These are phyloP conservation scores for Molanna angustata DNA, from an alignment of 2,888 invertebrate species.

Conservation along the genomic window DNA sequence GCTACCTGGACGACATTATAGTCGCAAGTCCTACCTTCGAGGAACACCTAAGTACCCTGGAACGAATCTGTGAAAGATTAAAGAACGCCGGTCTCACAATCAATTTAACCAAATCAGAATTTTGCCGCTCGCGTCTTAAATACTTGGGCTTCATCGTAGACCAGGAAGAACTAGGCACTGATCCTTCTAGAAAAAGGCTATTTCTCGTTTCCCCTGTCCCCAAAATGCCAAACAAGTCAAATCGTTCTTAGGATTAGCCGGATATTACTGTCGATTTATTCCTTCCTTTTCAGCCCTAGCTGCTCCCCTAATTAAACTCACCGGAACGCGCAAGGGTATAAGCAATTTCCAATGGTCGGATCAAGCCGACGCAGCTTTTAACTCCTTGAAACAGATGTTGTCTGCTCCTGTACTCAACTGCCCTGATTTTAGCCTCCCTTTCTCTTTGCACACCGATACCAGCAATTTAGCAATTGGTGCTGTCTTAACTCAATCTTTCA, in stretches of 20 bases:
- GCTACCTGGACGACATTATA: neutral
- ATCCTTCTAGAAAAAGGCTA: conserved; percentile 24
- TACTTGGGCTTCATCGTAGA: conserved; percentile 11
- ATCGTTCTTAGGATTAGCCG: conserved; percentile 16
- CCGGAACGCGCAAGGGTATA: conserved; percentile 23
- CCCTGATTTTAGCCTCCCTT: conserved; percentile 19
- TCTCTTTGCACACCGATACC: conserved; percentile 26
- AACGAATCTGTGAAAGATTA: no score
- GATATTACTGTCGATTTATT: conserved; percentile 20
- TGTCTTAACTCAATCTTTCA: conserved; percentile 16
- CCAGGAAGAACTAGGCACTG: conserved; percentile 21
- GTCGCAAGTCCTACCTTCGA: neutral
- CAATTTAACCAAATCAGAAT: neutral
- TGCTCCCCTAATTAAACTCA: conserved; percentile 4
- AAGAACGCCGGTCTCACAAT: neutral
- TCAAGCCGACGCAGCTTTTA: conserved; percentile 11
- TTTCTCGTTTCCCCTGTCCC: conserved; percentile 21
- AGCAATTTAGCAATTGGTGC: conserved; percentile 13
- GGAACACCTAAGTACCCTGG: no score
- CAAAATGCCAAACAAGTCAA: conserved; percentile 20
- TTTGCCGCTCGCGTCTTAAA: neutral
- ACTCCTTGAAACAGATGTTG: conserved; percentile 11
- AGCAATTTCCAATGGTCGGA: conserved; percentile 8
- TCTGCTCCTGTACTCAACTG: conserved; percentile 22
- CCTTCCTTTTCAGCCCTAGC: conserved; percentile 3